These are phyloP conservation scores for Notothenia rossii DNA, from an alignment of 2,113 vertebrate species.

Conservation along the genomic window DNA sequence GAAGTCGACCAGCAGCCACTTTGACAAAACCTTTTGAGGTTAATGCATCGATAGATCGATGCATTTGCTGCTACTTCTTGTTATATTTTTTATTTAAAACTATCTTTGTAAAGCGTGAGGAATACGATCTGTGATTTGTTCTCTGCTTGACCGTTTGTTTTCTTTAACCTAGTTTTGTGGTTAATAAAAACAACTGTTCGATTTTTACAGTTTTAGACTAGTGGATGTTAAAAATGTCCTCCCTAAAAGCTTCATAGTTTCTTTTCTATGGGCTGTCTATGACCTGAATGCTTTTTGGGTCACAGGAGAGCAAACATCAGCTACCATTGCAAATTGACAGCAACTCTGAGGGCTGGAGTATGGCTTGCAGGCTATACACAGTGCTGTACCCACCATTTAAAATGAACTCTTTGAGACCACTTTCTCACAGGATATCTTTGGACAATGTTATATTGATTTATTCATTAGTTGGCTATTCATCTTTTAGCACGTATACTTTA, in stretches of 20 bases:
- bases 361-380: neutral
- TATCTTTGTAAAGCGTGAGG: neutral
- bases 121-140: neutral
- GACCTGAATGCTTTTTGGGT: conserved; percentile 18
- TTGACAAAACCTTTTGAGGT: conserved; percentile 24
- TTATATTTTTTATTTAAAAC: neutral
- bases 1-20: conserved; percentile 14
- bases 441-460: neutral
- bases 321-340: neutral
- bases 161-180: conserved; percentile 9
- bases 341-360: neutral
- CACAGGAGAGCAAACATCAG: neutral
- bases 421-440: too few species aligned
- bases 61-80: neutral
- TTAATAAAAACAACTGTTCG: neutral
- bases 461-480: neutral
- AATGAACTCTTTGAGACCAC: neutral
- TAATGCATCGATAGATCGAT: conserved; percentile 41
- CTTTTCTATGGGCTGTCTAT: neutral
- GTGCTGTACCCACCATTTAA: neutral
- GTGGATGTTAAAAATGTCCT: conserved; percentile 6
- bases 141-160: neutral
- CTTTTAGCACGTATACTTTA: neutral
- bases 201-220: neutral
- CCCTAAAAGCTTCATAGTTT: neutral